Base-by-base conservation (phyloP, 53 echinoderm and acorn worm genomes). In the Patiria pectinifera region DNA sequence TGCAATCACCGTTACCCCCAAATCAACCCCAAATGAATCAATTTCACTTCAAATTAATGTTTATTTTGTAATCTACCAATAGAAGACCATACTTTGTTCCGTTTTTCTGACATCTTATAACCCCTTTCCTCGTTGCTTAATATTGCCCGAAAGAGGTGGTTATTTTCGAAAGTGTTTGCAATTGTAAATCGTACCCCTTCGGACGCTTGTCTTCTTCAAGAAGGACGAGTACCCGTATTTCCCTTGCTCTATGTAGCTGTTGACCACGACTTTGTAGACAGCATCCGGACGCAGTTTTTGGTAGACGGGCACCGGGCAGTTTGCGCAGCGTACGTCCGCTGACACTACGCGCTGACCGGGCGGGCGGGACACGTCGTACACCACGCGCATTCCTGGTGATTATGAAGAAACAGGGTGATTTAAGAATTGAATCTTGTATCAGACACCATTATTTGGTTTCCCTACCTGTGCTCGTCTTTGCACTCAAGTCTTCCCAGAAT, bases 171-270 rank as follows among this genome's bases (percentile, higher is more conserved):
- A 35, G 11, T 77, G 45, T 77, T 82, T 47, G 14, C 19, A 16
- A 16, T 0, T 15, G 48, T 82, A 49, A 16, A 11, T 4, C 46
- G 48, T 48, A 98, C 98, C 98, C 44, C 74, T 89, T 21, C 61
- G 60, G 82, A 93, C 93, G 15, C 87, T 92, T 19, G 94, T 21
- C 70, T 94, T 95, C 71, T 94, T 85, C 6, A 26, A 63, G 2
- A 97, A 72, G 71, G 95, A 90, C 24, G 46, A 15, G 47, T 94
- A 98, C 13, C 96, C 97, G 19, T 95, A 96, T 12, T 96, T 96
- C n/a, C 98, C 98, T 12, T 90, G 94, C 8, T 95, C 98, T 91
- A 96, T 94, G 77, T 96, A 98, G 76, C 93, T 98, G 87, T 95
- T 96, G 82, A 93, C 92, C 44, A 93, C 89, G 45, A 98, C 87